Evolutionary conservation across 2,888 invertebrate species (phyloP).

Genomic region (Eupithecia dodoneata): DNA sequence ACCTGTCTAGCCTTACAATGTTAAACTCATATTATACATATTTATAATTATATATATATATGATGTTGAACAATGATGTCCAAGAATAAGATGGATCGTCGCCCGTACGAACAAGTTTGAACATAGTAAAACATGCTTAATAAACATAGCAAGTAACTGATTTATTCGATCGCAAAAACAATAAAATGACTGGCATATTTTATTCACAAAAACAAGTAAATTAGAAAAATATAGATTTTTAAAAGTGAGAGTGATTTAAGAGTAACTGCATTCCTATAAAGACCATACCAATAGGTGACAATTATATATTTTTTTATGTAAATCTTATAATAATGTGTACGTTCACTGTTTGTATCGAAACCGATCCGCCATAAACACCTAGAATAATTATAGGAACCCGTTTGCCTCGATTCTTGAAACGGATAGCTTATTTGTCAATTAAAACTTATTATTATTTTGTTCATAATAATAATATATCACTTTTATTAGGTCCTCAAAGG

Average conservation of each 20-base stretch:
- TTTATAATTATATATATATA: slow-evolving; percentile 16
- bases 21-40: slow-evolving; percentile 23
- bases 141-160: not conserved
- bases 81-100: slow-evolving; percentile 22
- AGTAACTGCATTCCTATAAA: not conserved
- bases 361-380: slow-evolving; percentile 10
- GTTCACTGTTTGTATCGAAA: not conserved
- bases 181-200: not conserved
- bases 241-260: not conserved
- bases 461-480: not conserved
- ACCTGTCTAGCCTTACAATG: slow-evolving; percentile 37
- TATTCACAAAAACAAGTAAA: not conserved
- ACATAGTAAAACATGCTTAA: not conserved
- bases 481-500: not conserved
- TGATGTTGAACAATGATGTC: slow-evolving; percentile 49
- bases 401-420: slow-evolving; percentile 67
- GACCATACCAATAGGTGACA: not conserved
- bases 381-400: slow-evolving; percentile 42
- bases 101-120: not conserved
- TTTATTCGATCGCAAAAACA: not conserved
- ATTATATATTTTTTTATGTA: not conserved
- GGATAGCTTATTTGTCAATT: slow-evolving; percentile 63
- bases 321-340: not conserved
- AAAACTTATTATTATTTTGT: slow-evolving; percentile 50
- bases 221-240: not conserved